Evolutionary conservation across 2,888 invertebrate genomes (phyloP), one percentile per base, ranked within the genome.

Genomic region (Lottia gigantea): DNA sequence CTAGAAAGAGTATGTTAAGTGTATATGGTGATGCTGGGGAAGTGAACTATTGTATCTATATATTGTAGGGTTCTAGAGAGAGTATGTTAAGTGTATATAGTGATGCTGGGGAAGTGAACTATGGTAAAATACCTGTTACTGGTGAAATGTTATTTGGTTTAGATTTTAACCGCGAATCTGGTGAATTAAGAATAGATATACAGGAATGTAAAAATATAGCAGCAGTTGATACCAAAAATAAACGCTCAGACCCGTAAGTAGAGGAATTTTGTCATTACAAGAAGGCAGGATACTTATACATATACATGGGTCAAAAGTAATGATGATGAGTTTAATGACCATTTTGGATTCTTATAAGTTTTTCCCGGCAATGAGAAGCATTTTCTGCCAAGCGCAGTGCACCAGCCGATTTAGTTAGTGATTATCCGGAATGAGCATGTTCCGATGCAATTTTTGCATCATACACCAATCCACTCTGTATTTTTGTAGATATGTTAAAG

Each of bases 41-140:
- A 23, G 66, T 25, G 31, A 46, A 7, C 23, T n/a, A 19, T 1
- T 4, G 15, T 16, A 14, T 23, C 11, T 26, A 19, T 64, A 8
- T 66, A n/a, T 76, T 75, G 66, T 79, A 88, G 88, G 84, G 82
- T 68, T 88, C 88, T 70, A 75, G 95, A 31, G 97, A 97, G 89
- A 97, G 97, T 64, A 94, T 97, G 93, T 95, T 95, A 68, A 97
- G 96, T 80, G 95, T 97, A 26, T 97, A 97, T 89, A 96, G 96
- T 16, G 96, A 96, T 15, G 96, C 96, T 0, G 97, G 96, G 0
- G 96, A 96, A 85, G 95, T 95, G 62, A 92, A 95, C 73, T 94
- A 95, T 86, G 95, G 95, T 68, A 94, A 93, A 62, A 95, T 97
- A 67, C 92, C 94, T 2, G 95, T 97, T 15, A 92, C 93, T 63